Evolutionary conservation across 2,113 vertebrate genomes (phyloP), one percentile per base, ranked within the genome.

Genomic region (Uria lomvia): DNA sequence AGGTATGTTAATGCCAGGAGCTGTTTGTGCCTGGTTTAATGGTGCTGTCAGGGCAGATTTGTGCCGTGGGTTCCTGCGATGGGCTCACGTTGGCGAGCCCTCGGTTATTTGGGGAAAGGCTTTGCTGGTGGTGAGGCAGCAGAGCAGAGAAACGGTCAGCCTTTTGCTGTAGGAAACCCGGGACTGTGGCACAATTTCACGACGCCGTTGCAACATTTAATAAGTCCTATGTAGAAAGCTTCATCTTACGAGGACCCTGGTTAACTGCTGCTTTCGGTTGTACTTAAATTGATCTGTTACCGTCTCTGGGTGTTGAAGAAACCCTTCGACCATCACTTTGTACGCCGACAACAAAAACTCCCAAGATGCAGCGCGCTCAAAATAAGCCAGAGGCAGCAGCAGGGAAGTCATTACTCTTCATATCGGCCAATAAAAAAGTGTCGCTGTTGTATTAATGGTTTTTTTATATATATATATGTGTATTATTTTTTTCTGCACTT

Each of bases 71-170:
- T 5, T 17, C 36, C 67, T n/a, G 58, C 7, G 1, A 5, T 1
- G 53, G 58, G 66, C 63, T 34, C 76, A 32, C 42, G 52, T 4
- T 19, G 63, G 63, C 1, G 9, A 40, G 68, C 23, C 0, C 42
- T 29, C 1, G 13, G 38, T 13, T 45, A 2, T 6, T 5, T 19
- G 58, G 22, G 88, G 42, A 47, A 20, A 7, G 0, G 5, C 36
- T 78, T 9, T n/a, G 59, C 59, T 36, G 36, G 36, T 8, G 49
- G 60, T 9, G 73, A 49, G 52, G 78, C 40, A 16, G 56, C 56
- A 20, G 53, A 16, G 56, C 56, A 20, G 53, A 30, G 67, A 5
- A 70, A 6, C 0, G 0, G n/a, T 4, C n/a, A 3, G n/a, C 0
- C 1, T 17, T n/a, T 3, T 5, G 19, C 55, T 36, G 49, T 0